phyloP scores from a whole-genome alignment of 2,113 vertebrate genomes.

The Ciconia maguari region DNA sequence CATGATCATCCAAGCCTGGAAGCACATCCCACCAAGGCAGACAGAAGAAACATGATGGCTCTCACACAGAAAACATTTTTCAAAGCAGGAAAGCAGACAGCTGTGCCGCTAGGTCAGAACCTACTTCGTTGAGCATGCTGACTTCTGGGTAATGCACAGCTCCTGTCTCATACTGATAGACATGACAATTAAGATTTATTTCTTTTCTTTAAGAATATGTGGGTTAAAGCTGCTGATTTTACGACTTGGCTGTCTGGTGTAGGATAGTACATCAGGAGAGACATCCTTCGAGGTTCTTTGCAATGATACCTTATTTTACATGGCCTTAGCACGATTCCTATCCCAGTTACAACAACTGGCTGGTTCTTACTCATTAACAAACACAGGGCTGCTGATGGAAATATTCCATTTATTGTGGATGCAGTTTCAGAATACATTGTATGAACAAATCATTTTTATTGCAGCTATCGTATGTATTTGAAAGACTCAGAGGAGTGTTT shows the following conservation, averaged over 20 bases:
- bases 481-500: slow-evolving; percentile 78
- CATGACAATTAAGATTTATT: not conserved
- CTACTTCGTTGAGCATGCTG: accelerated
- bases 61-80: not conserved
- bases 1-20: not conserved
- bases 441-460: slow-evolving; percentile 80
- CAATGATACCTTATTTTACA: not conserved
- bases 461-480: slow-evolving; percentile 77
- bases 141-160: not conserved
- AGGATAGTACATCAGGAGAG: not conserved
- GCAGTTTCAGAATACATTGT: slow-evolving; percentile 86
- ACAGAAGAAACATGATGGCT: not conserved
- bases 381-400: slow-evolving; percentile 55
- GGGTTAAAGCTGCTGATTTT: not conserved
- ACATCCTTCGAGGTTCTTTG: not conserved
- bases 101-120: not conserved
- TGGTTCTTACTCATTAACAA: not conserved
- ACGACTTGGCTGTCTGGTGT: accelerated
- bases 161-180: not conserved
- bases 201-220: not conserved
- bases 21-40: not conserved
- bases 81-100: accelerated
- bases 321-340: accelerated
- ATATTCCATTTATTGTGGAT: slow-evolving; percentile 94
- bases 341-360: not conserved